Percentiles rank a stretch among this genome's conserved stretches.
Conservation (phyloP, 2,888 invertebrate species). For the Eulithis testata region DNA sequence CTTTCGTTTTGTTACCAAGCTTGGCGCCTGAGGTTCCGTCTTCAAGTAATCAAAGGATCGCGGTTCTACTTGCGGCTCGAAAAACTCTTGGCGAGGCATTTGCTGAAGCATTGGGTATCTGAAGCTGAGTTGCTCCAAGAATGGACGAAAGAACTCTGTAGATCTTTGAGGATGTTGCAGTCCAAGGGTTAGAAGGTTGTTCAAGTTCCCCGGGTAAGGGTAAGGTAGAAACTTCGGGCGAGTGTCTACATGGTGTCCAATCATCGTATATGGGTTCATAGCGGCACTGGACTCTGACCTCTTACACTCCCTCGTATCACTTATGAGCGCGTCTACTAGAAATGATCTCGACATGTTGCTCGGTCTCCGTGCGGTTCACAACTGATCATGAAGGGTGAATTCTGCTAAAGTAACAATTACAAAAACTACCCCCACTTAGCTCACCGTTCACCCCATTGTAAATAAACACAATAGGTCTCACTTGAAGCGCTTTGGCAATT, state of each 20-base stretch:
- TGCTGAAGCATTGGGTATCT: slow-evolving; percentile 75
- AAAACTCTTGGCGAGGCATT: slow-evolving; percentile 70
- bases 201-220: slow-evolving; percentile 86
- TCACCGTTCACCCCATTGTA: slow-evolving; percentile 80
- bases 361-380: slow-evolving; percentile 56
- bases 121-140: slow-evolving; percentile 75
- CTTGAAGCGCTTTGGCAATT: slow-evolving; percentile 84
- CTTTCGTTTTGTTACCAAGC: slow-evolving; percentile 67
- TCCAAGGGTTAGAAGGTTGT: slow-evolving; percentile 86
- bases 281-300: slow-evolving; percentile 71
- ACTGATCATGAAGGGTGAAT: slow-evolving; percentile 70
- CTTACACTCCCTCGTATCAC: slow-evolving; percentile 83
- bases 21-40: slow-evolving; percentile 69
- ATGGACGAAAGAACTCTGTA: slow-evolving; percentile 78
- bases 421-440: slow-evolving; percentile 84
- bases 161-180: slow-evolving; percentile 82
- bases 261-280: slow-evolving; percentile 68
- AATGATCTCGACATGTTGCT: slow-evolving; percentile 91
- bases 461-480: slow-evolving; percentile 80
- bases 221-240: slow-evolving; percentile 85
- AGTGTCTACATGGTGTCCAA: slow-evolving; percentile 66
- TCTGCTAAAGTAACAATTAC: slow-evolving; percentile 78
- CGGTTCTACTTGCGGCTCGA: slow-evolving; percentile 58
- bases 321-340: slow-evolving; percentile 91
- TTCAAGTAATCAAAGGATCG: slow-evolving; percentile 67